These are phyloP conservation scores for Thereva unica DNA, from an alignment of 2,888 invertebrate genomes.

Conservation along the genomic window DNA sequence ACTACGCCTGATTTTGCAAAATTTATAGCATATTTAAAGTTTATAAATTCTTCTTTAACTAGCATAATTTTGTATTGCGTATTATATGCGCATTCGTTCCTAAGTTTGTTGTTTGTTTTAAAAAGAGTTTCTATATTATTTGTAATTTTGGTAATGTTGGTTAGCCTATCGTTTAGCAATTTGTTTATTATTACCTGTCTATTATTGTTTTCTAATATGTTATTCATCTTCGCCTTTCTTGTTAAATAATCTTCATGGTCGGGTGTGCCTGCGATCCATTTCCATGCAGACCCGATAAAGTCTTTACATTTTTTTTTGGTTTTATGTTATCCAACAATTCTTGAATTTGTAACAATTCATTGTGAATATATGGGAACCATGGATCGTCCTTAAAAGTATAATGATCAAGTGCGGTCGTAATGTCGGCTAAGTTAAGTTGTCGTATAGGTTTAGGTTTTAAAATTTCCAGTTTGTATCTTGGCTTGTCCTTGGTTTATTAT, in stretches of 20 bases:
- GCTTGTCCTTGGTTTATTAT: no score
- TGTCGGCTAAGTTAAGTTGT: no score
- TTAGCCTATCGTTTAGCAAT: no score
- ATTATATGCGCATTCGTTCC: constrained; percentile 38
- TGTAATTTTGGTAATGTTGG: no score
- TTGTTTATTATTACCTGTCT: no score
- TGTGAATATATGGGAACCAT: constrained; percentile 1
- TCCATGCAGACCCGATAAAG: constrained; percentile 31
- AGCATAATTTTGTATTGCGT: constrained; percentile 35
- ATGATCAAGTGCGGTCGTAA: no score
- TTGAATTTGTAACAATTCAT: constrained; percentile 22
- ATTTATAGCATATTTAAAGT: no score
- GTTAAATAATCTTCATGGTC: constrained; percentile 1
- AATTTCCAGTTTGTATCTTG: no score
- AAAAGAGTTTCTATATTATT: no score
- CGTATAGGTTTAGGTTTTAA: no score
- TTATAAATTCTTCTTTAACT: no score
- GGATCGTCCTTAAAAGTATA: constrained; percentile 17
- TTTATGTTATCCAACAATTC: constrained; percentile 9
- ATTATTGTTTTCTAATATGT: no score
- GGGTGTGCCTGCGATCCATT: constrained; percentile 27
- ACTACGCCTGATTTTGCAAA: constrained; percentile 37
- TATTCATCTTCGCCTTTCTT: constrained; percentile 39
- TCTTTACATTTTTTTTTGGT: constrained; percentile 11
- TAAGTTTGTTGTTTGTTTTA: constrained; percentile 40